Conservation (phyloP, 2,888 invertebrate species). For the Catonia carolina region DNA sequence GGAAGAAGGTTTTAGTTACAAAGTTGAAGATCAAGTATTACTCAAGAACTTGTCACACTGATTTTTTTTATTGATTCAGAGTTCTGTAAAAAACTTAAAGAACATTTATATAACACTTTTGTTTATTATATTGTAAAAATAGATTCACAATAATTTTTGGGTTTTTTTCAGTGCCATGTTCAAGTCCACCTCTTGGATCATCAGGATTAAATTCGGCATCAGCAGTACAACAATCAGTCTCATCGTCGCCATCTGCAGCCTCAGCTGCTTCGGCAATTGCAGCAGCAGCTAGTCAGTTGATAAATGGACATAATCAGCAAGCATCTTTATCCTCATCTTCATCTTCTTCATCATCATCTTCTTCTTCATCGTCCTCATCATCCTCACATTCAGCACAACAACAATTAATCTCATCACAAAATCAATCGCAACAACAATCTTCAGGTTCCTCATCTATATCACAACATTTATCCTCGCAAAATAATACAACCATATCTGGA, state of each 20-base stretch:
- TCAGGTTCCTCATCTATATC: slow-evolving; percentile 43
- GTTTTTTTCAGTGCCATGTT: slow-evolving; percentile 21
- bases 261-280: slow-evolving; percentile 67
- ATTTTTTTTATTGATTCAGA: no score
- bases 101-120: no score
- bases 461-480: slow-evolving; percentile 16
- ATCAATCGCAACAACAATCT: slow-evolving; percentile 33
- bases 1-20: no score
- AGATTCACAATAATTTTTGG: no score
- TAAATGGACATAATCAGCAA: neutral
- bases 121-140: no score
- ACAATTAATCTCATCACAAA: slow-evolving; percentile 26
- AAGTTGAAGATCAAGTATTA: no score
- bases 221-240: slow-evolving; percentile 28
- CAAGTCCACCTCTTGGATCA: slow-evolving; percentile 28
- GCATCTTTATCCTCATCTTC: no score
- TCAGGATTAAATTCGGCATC: slow-evolving; percentile 29
- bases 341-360: no score
- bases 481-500: slow-evolving; percentile 31
- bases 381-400: slow-evolving; percentile 40
- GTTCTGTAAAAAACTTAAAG: no score
- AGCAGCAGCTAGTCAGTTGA: slow-evolving; percentile 53
- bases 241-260: slow-evolving; percentile 42
- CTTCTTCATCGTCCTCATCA: slow-evolving; percentile 35
- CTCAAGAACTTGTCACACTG: no score